phyloP scores from a whole-genome alignment of 2,888 invertebrate species.

The Pardosa pseudoannulata region DNA sequence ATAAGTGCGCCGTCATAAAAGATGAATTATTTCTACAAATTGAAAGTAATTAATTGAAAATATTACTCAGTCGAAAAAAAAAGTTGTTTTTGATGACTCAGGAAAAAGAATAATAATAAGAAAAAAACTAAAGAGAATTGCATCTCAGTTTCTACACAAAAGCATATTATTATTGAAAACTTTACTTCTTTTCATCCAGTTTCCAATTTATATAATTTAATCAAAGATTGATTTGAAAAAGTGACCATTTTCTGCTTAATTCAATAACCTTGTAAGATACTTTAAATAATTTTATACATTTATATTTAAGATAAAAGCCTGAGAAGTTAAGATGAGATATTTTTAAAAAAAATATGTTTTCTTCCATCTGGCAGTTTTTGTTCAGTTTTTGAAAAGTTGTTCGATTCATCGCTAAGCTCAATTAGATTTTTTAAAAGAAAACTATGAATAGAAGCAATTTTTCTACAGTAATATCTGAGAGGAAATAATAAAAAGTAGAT shows the following conservation, averaged over 20 bases:
- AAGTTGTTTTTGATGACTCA: not conserved
- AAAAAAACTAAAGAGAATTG: not conserved
- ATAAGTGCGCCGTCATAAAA: not conserved
- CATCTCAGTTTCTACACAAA: not conserved
- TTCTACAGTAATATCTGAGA: too few relatives aligned
- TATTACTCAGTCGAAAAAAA: not conserved
- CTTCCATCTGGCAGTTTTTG: too few relatives aligned
- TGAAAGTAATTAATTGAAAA: slow-evolving; percentile 6
- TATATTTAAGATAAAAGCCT: not conserved
- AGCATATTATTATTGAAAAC: not conserved
- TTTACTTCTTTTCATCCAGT: not conserved
- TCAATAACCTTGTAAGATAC: not conserved
- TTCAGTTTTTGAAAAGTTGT: too few relatives aligned
- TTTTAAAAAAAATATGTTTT: too few relatives aligned
- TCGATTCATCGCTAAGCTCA: too few relatives aligned
- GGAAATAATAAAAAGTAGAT: too few relatives aligned
- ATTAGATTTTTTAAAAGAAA: too few relatives aligned
- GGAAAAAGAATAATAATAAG: not conserved
- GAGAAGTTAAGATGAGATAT: too few relatives aligned
- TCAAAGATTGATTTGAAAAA: not conserved
- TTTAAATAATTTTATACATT: not conserved
- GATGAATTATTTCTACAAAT: not conserved
- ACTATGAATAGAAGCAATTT: too few relatives aligned
- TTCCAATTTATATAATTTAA: not conserved
- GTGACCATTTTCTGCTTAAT: not conserved